Conservation (phyloP, 2,113 vertebrate species). For the Dipodomys stephensi region DNA sequence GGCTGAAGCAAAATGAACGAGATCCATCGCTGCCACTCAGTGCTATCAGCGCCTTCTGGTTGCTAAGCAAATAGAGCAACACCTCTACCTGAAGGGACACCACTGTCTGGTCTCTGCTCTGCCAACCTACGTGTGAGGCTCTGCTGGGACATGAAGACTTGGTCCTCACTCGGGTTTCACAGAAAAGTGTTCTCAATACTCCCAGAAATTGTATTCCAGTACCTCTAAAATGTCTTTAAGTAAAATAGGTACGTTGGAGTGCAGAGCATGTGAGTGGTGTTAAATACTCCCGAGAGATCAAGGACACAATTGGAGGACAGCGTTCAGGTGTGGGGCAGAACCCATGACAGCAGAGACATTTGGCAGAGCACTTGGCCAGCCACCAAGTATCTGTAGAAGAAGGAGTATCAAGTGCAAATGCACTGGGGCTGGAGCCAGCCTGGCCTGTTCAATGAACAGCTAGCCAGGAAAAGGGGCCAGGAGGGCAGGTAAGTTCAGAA, state of each 20-base stretch:
- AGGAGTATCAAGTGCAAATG: background rate
- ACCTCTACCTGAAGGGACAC: no score
- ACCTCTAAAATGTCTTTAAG: background rate
- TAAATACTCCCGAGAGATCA: background rate
- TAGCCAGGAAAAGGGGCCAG: background rate
- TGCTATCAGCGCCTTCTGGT: background rate
- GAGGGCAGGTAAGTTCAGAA: background rate
- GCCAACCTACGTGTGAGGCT: background rate
- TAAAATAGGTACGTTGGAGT: background rate
- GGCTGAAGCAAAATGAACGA: background rate
- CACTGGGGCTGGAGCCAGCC: background rate
- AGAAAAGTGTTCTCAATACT: background rate
- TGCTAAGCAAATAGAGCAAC: background rate
- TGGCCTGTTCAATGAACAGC: background rate
- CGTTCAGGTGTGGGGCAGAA: no score
- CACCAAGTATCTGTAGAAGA: background rate
- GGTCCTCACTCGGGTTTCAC: no score
- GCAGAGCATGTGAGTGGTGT: background rate
- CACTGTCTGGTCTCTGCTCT: background rate
- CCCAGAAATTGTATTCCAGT: background rate
- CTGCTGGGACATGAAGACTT: no score
- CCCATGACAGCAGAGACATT: background rate
- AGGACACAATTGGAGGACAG: background rate
- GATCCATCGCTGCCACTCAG: background rate
- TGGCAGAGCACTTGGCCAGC: no score